A percentile compares a stretch with the other conserved stretches of the same genome.
Evolutionary conservation across 2,113 vertebrate genomes (phyloP).

Genomic region (Tympanuchus pallidicinctus): DNA sequence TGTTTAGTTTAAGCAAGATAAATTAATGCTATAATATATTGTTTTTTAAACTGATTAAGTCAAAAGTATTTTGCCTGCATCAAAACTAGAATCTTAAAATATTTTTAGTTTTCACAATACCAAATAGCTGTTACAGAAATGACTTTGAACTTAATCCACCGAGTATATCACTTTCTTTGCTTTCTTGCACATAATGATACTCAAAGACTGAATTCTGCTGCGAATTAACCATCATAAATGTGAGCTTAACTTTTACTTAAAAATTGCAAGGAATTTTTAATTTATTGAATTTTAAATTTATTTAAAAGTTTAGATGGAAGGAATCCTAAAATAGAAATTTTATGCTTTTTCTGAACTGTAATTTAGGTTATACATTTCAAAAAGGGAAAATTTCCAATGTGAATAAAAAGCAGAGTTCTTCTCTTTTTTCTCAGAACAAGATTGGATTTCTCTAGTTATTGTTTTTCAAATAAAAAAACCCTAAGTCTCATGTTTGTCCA

Average conservation of each 20-base stretch:
- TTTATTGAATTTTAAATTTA: neutral
- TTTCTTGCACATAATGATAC: neutral
- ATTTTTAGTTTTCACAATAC: neutral
- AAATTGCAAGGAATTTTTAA: neutral
- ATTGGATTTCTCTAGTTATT: neutral
- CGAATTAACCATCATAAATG: neutral
- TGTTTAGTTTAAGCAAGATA: neutral
- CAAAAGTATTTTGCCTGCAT: neutral
- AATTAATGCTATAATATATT: neutral
- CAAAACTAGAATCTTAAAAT: neutral
- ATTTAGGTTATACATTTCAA: neutral
- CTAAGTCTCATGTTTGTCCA: neutral
- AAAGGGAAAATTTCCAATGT: neutral
- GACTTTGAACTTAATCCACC: neutral
- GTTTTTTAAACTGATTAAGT: neutral
- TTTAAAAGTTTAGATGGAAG: neutral
- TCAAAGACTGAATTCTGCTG: neutral
- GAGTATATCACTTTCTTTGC: neutral
- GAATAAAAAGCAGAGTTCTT: constrained; percentile 2
- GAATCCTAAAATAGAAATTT: neutral
- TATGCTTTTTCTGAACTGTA: neutral
- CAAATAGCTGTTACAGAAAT: neutral
- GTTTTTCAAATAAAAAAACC: too few species aligned
- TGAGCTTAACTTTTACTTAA: neutral
- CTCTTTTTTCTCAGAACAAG: constrained; percentile 51